Evolutionary conservation across 1,140 invertebrate genomes (phyloP).

Genomic region (Brachionus plicatilis): DNA sequence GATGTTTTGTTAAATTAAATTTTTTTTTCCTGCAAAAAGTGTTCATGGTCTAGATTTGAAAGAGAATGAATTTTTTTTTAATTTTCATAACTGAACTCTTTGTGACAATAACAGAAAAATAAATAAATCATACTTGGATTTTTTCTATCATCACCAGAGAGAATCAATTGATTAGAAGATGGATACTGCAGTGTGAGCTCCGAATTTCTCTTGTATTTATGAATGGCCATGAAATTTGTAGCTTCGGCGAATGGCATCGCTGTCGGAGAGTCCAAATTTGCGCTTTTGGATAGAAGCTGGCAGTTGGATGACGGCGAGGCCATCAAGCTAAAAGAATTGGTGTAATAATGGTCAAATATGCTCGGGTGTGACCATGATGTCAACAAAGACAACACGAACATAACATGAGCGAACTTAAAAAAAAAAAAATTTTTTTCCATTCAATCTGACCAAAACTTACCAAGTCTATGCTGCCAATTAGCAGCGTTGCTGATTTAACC

Average conservation of each 20-base stretch:
- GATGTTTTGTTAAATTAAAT: too few species aligned
- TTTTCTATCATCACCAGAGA: background rate
- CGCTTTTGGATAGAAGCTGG: background rate
- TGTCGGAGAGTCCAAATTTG: background rate
- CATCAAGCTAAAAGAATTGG: constrained; percentile 7
- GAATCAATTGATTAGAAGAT: background rate
- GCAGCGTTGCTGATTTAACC: constrained; percentile 6
- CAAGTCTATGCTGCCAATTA: background rate
- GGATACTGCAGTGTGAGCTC: background rate
- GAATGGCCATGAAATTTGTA: background rate
- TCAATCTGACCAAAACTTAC: background rate
- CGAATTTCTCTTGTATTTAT: background rate
- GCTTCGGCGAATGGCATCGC: constrained; percentile 8
- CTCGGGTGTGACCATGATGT: constrained; percentile 6
- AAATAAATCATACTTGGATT: background rate
- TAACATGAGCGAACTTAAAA: background rate
- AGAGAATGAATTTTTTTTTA: too few species aligned
- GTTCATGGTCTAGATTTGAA: too few species aligned
- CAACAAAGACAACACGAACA: background rate
- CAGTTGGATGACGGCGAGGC: constrained; percentile 3
- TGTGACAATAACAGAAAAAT: too few species aligned
- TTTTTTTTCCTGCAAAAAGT: too few species aligned
- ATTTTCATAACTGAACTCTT: too few species aligned
- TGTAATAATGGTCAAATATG: constrained; percentile 19
- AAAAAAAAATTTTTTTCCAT: background rate